phyloP scores from a whole-genome alignment of 2,888 invertebrate genomes.

The Pollenia griseotomentosa region DNA sequence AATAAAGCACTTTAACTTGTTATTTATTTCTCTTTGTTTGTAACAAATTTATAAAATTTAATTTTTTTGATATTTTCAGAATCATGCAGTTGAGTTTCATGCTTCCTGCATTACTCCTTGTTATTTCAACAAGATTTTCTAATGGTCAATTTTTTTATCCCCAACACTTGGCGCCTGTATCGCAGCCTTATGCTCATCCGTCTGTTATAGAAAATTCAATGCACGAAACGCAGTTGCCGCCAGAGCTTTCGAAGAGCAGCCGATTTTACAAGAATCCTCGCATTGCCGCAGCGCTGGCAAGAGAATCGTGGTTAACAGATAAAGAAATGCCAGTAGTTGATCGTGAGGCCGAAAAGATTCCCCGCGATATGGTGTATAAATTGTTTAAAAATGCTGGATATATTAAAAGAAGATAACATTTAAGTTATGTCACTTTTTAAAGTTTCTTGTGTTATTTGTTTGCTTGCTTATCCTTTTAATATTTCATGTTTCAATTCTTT shows the following conservation, averaged over 20 bases:
- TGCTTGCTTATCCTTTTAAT: too few species aligned
- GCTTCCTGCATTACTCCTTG: constrained; percentile 47
- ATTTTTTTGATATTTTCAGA: constrained; percentile 35
- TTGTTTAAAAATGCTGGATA: constrained; percentile 90
- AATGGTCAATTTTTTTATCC: constrained; percentile 80
- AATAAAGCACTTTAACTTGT: too few species aligned
- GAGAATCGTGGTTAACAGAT: constrained; percentile 91
- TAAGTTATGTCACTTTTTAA: neutral
- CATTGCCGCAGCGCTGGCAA: constrained; percentile 90
- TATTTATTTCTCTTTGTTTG: too few species aligned
- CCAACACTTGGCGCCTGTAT: constrained; percentile 76
- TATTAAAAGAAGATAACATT: constrained; percentile 79
- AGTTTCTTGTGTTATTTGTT: too few species aligned
- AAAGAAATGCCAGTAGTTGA: constrained; percentile 92
- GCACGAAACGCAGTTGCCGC: constrained; percentile 89
- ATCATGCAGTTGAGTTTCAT: constrained; percentile 50
- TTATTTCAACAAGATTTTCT: constrained; percentile 64
- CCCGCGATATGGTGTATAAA: constrained; percentile 90
- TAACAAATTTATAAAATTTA: too few species aligned
- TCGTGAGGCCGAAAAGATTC: constrained; percentile 92
- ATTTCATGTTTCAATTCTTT: too few species aligned
- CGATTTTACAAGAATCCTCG: constrained; percentile 91
- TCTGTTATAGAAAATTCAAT: constrained; percentile 90
- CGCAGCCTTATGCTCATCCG: constrained; percentile 86
- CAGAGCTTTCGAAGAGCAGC: constrained; percentile 86